A percentile compares a stretch with the other conserved stretches of the same genome.
Conservation (phyloP, 1,140 invertebrate species). For the Drosophila burlai region DNA sequence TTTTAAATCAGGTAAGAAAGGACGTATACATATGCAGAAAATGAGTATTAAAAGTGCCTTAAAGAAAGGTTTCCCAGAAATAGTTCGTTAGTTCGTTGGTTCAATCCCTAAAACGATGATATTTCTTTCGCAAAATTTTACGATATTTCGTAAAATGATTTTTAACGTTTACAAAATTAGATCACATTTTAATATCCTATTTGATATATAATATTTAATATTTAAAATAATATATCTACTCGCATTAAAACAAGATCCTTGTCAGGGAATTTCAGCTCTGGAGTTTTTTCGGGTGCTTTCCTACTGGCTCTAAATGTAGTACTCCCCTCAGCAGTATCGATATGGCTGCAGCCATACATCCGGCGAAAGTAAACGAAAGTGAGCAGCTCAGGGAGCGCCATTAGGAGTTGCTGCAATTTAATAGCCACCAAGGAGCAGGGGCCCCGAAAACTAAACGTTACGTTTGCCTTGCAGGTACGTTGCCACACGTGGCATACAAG, state of each 20-base stretch:
- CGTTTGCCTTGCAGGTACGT: slow-evolving; percentile 56
- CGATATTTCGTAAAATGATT: neutral
- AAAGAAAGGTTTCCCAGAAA: too few relatives aligned
- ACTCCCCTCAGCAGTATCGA: slow-evolving; percentile 43
- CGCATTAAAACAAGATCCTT: neutral
- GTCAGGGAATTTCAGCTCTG: neutral
- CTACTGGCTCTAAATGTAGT: neutral
- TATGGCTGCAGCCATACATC: slow-evolving; percentile 55
- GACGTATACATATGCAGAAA: neutral
- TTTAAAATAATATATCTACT: neutral
- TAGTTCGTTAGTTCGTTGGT: neutral
- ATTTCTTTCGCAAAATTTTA: neutral
- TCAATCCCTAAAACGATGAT: neutral
- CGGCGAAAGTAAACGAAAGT: slow-evolving; percentile 62
- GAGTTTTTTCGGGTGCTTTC: neutral
- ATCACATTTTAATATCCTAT: too few relatives aligned
- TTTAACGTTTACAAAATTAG: neutral
- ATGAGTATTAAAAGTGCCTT: neutral
- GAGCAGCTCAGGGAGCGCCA: slow-evolving; percentile 32
- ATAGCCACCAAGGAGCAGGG: slow-evolving; percentile 69
- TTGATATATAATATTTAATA: neutral
- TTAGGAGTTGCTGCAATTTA: slow-evolving; percentile 64
- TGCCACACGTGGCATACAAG: slow-evolving; percentile 19
- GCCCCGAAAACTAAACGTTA: slow-evolving; percentile 61
- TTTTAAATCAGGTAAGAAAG: neutral